Conservation (phyloP, 1,140 invertebrate species). For the Drosophila grimshawi region DNA sequence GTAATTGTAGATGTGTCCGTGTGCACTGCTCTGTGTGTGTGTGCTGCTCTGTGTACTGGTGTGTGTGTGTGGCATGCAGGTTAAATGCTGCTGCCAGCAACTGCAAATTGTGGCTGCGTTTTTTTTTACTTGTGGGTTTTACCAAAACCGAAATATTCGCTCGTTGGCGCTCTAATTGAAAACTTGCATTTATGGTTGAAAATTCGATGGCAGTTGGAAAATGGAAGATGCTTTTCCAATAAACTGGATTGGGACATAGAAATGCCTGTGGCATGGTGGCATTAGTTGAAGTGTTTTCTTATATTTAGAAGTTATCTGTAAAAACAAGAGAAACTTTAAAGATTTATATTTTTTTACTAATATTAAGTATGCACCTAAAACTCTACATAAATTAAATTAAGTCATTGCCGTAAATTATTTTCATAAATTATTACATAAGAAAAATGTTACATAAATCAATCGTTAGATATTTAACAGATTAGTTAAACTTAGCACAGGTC, state of each 20-base stretch:
- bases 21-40: conserved; percentile 2
- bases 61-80: conserved; percentile 29
- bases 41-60: conserved; percentile 1
- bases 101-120: conserved; percentile 59
- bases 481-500: too few relatives aligned
- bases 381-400: too few relatives aligned
- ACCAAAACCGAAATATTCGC: conserved; percentile 56
- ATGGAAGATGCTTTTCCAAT: neutral
- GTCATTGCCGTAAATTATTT: too few relatives aligned
- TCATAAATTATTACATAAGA: neutral
- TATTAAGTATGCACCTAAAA: too few relatives aligned
- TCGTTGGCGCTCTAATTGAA: conserved; percentile 66
- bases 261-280: too few relatives aligned
- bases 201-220: neutral
- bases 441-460: too few relatives aligned
- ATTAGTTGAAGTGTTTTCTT: too few relatives aligned
- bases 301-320: too few relatives aligned
- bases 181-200: conserved; percentile 28
- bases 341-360: too few relatives aligned
- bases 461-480: neutral
- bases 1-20: conserved; percentile 71
- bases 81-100: conserved; percentile 56
- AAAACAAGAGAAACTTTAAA: too few relatives aligned
- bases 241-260: neutral
- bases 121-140: conserved; percentile 13